Base-by-base conservation (phyloP, 2,888 invertebrate species). In the Cyaniris semiargus region DNA sequence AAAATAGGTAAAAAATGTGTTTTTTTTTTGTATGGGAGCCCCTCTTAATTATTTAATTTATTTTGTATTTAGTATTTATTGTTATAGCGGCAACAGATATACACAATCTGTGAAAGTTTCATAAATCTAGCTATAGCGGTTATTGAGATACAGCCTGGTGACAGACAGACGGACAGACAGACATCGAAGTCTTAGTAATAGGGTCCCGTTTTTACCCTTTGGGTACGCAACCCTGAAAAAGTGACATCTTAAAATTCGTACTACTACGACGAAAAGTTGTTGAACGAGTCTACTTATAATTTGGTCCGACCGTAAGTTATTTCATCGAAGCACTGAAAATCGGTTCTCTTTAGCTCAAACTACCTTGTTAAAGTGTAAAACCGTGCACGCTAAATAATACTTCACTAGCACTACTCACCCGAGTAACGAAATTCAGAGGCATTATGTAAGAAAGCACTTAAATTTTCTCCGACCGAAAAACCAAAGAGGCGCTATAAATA, bases 381-480 rank as follows among this genome's bases (percentile, higher is more conserved):
- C 53, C 76, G 70, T 71, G 76, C 70, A 27, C 56, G 71, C 56
- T 44, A 53, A 76, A 71, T 7, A 76, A 56, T 76, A 34, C 71
- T 76, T 71, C 56, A 76, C 34, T 10, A 60, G 31, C 53, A 56
- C 76, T 70, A 56, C 53, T 71, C 56, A 71, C 71, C 71, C 76
- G 71, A 76, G 77, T 78, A 79, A 78, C 78, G 76, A 76, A 78
- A 78, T 76, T 70, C 74, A 56, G 23, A 78, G 70, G 60, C 53
- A 74, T 75, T 76, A 77, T 77, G 79, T 86, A 84, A 83, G 83
- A 83, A 79, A 84, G 83, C 85, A 86, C 88, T 80, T 81, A 80
- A 81, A 81, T 88, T 87, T 86, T 86, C 84, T 85, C 85, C 79
- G 82, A 83, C 83, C 86, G 85, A 80, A 82, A 83, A 83, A 80